Evolutionary conservation across 1,140 invertebrate genomes (phyloP).

Genomic region (Parapsyche elsis): DNA sequence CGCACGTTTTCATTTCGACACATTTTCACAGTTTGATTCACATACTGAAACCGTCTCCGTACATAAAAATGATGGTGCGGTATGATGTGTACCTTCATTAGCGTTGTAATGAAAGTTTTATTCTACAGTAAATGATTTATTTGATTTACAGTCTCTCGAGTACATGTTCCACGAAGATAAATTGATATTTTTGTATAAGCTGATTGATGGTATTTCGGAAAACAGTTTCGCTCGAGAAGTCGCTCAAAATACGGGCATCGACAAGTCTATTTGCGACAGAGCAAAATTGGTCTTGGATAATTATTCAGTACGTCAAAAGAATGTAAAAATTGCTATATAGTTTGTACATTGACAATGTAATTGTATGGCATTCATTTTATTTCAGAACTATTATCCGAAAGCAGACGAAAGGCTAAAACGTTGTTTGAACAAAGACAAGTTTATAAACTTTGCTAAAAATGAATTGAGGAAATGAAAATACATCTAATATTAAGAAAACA

Average conservation of each 20-base stretch:
- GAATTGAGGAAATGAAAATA: constrained; percentile 55
- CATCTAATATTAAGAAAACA: not conserved
- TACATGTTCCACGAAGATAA: constrained; percentile 67
- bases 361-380: not conserved
- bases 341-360: not conserved
- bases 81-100: constrained; percentile 13
- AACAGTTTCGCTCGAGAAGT: constrained; percentile 71
- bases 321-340: not conserved
- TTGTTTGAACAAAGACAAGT: constrained; percentile 34
- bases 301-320: constrained; percentile 52
- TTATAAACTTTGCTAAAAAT: constrained; percentile 58
- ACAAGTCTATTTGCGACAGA: constrained; percentile 49
- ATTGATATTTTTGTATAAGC: constrained; percentile 72
- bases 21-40: constrained; percentile 77
- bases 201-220: constrained; percentile 66
- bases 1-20: constrained; percentile 81
- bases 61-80: constrained; percentile 68
- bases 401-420: constrained; percentile 47
- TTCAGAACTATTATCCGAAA: constrained; percentile 5
- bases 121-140: not conserved
- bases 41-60: constrained; percentile 65
- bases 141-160: constrained; percentile 68
- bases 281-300: constrained; percentile 56
- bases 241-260: constrained; percentile 65
- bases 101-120: constrained; percentile 11